Conservation (phyloP, 1,140 invertebrate species). For the Chelonus insularis region DNA sequence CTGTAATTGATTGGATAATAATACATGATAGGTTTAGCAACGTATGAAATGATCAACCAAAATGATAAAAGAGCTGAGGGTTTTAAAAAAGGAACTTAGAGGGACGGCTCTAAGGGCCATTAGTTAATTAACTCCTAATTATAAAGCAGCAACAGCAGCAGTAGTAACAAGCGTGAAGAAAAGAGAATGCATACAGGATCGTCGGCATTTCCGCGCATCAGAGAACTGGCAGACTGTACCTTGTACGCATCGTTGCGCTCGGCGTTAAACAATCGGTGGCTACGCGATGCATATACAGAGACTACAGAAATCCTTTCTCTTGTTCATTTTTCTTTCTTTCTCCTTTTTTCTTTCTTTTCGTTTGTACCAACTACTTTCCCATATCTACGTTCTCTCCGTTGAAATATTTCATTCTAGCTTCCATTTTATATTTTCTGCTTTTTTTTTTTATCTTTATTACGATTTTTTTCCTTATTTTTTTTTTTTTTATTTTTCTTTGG, state of each 20-base stretch:
- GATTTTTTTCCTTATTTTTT: neutral
- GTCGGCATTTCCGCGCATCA: conserved; percentile 13
- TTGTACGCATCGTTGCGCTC: conserved; percentile 45
- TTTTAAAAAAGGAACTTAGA: no score
- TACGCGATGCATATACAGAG: conserved; percentile 32
- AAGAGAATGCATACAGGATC: conserved; percentile 25
- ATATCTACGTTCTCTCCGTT: neutral
- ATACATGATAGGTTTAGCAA: no score
- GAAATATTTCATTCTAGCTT: no score
- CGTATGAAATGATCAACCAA: no score
- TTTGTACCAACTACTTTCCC: neutral
- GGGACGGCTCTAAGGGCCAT: conserved; percentile 39
- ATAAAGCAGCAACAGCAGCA: conserved; percentile 35
- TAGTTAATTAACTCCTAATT: conserved; percentile 58
- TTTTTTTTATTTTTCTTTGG: neutral
- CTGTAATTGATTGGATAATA: no score
- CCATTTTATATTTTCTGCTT: no score
- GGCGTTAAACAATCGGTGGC: conserved; percentile 47
- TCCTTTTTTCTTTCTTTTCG: conserved; percentile 13
- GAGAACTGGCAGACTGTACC: conserved; percentile 36
- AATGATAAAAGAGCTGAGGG: no score
- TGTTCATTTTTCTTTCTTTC: conserved; percentile 19
- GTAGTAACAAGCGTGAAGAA: conserved; percentile 42
- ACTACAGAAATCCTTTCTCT: conserved; percentile 2
- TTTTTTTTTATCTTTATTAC: neutral